Evolutionary conservation across 2,113 vertebrate species (phyloP).

Genomic region (Bos taurus): DNA sequence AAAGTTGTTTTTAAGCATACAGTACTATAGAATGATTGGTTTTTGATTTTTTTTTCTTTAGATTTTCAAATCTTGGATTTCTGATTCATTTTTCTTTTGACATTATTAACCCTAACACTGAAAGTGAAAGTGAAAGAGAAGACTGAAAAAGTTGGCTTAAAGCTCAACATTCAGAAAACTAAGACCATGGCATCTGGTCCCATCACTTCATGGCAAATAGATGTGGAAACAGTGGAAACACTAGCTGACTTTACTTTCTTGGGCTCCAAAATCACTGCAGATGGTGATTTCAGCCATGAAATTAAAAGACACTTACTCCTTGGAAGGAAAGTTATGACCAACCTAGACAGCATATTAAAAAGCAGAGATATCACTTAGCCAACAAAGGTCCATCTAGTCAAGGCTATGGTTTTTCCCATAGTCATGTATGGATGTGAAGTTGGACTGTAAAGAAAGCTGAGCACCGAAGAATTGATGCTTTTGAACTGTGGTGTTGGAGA

Average conservation of each 20-base stretch:
- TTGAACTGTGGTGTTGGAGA: no score
- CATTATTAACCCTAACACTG: neutral
- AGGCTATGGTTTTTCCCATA: neutral
- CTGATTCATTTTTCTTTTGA: neutral
- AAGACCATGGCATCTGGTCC: neutral
- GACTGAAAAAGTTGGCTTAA: neutral
- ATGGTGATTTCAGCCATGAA: neutral
- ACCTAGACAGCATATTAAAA: neutral
- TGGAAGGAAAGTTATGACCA: neutral
- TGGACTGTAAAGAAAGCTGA: no score
- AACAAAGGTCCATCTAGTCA: neutral
- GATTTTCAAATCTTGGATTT: neutral
- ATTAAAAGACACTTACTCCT: neutral
- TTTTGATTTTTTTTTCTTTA: neutral
- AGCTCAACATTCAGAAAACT: neutral
- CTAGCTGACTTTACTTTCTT: neutral
- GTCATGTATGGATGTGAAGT: neutral
- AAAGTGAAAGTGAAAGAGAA: neutral
- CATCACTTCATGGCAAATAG: neutral
- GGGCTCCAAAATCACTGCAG: neutral
- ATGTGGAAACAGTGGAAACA: neutral
- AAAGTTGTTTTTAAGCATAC: conserved; percentile 11
- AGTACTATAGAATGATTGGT: neutral
- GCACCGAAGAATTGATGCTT: no score
- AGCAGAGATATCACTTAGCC: neutral